phyloP scores from a whole-genome alignment of 2,113 vertebrate genomes.

The Anseranas semipalmata region DNA sequence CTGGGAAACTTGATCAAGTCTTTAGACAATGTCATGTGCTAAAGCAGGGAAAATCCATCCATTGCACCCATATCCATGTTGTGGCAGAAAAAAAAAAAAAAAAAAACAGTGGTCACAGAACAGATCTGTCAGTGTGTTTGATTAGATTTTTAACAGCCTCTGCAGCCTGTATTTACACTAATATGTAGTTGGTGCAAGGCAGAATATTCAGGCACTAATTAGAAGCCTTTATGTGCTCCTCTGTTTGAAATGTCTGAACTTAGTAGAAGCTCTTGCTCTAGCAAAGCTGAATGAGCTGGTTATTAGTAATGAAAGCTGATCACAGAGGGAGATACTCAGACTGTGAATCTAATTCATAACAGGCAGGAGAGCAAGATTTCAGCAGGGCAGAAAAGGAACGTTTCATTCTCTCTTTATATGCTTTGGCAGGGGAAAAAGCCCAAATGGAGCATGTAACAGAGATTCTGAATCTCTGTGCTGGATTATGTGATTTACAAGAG shows the following conservation, averaged over 20 bases:
- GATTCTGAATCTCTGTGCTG: background rate
- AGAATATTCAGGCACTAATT: constrained; percentile 32
- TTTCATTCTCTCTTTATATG: background rate
- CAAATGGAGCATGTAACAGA: background rate
- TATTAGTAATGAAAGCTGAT: constrained; percentile 51
- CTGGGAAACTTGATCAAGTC: background rate
- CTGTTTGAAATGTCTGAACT: background rate
- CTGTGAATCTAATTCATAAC: background rate
- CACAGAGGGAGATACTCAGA: constrained; percentile 16
- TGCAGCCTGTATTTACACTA: background rate
- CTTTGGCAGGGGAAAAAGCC: background rate
- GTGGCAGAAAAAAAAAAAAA: background rate
- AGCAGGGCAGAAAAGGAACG: background rate
- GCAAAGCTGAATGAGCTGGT: constrained; percentile 4
- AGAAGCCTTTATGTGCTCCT: background rate
- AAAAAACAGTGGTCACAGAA: accelerated
- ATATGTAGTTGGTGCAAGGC: background rate
- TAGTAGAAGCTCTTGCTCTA: background rate
- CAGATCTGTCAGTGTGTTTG: background rate
- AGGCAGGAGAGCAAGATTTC: background rate
- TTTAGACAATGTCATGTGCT: background rate
- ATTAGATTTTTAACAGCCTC: background rate
- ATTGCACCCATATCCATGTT: background rate
- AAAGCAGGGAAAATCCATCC: background rate
- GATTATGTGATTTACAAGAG: background rate